Percentiles rank a stretch among this genome's conserved stretches.
These are phyloP conservation scores for Rhizoglyphus robini DNA, from an alignment of 1,140 invertebrate species.

Conservation along the genomic window DNA sequence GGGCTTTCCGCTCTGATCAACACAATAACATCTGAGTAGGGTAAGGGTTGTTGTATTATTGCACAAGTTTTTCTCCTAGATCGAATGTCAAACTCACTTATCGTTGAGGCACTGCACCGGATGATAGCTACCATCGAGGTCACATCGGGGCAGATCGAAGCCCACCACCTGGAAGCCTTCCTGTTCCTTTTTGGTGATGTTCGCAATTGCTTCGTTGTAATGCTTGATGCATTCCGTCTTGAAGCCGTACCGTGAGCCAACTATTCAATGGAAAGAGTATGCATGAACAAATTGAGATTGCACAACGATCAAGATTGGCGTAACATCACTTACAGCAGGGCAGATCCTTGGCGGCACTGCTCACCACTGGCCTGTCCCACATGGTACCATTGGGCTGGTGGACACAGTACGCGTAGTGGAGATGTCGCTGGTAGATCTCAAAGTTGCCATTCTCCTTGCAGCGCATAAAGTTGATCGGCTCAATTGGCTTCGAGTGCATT, in stretches of 20 bases:
- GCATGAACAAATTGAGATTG: not conserved
- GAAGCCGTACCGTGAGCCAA: not conserved
- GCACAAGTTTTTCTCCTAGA: no score
- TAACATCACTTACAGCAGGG: slow-evolving; percentile 22
- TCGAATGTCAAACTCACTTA: slow-evolving; percentile 15
- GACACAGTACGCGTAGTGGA: slow-evolving; percentile 21
- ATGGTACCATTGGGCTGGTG: not conserved
- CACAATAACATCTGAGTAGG: slow-evolving; percentile 22
- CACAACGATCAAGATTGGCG: no score
- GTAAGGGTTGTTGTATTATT: not conserved
- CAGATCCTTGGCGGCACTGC: not conserved
- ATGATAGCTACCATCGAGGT: slow-evolving; percentile 23
- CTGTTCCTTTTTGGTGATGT: slow-evolving; percentile 1
- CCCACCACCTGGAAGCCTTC: slow-evolving; percentile 9
- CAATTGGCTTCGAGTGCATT: not conserved
- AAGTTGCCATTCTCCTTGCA: slow-evolving; percentile 24
- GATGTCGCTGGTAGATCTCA: slow-evolving; percentile 19
- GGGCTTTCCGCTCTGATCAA: slow-evolving; percentile 16
- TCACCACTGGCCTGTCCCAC: not conserved
- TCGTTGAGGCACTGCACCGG: slow-evolving; percentile 24
- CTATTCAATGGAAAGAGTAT: not conserved
- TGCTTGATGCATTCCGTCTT: slow-evolving; percentile 1
- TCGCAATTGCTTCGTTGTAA: slow-evolving; percentile 1
- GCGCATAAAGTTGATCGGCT: slow-evolving; percentile 13
- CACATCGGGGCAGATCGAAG: slow-evolving; percentile 22